Base-by-base conservation (phyloP, 2,113 vertebrate genomes). In the Ancistrus triradiatus region DNA sequence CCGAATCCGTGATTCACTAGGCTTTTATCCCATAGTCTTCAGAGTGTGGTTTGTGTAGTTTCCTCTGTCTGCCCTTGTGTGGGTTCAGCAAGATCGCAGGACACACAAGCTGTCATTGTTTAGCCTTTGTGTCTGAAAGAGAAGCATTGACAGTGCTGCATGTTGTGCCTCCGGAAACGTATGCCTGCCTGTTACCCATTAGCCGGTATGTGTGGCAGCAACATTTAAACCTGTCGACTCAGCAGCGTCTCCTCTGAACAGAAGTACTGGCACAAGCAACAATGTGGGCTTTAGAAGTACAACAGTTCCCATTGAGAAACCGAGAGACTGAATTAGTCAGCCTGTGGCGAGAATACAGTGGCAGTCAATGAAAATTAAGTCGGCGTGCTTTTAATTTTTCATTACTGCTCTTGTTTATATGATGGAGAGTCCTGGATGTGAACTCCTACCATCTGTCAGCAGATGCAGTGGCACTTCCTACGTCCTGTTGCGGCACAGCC, bases 51-150 rank as follows among this genome's bases (percentile, higher is more conserved):
- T 48, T 57, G 43, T 40, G 53, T 57, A 38, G 53, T 25, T 66
- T 57, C 53, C 33, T 22, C 33, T 9, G 7, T 38, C 33, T 38
- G 44, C n/a, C 52, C 14, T 40, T 46, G 52, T 66, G 63, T 48
- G 31, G 63, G 52, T 42, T 48, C 25, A 37, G 57, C 52, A 13
- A 14, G 43, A 17, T 35, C 19, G 31, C 33, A 49, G 31, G 18
- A 37, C 22, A 59, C 43, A 48, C 15, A 27, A 15, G 43, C 63
- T 58, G 43, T 43, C 43, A 38, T 66, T 66, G 52, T 57, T 66
- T 49, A 57, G 43, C 17, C 6, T 57, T 59, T 66, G 14, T 56
- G 7, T 47, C 64, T 59, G 53, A 58, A 58, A 31, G 61, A 64
- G 27, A 55, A 55, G 44, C 50, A 44, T 58, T 42, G 53, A 58